Conservation (phyloP, 2,113 vertebrate species). For the Lycocorax pyrrhopterus region DNA sequence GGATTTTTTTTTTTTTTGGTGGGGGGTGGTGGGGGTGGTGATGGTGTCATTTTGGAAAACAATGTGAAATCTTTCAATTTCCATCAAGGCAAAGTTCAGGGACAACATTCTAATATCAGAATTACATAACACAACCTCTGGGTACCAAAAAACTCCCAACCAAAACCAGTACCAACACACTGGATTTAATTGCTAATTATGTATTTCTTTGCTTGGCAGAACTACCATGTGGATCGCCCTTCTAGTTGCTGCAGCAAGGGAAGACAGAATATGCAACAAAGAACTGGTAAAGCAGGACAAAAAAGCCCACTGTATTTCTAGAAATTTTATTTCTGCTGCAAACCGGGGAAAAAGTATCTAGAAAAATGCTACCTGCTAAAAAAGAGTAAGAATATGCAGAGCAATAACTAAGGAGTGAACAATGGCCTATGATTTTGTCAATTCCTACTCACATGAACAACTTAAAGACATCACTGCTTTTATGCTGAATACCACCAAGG, state of each 20-base stretch:
- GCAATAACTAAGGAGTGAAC: background rate
- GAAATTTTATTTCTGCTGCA: background rate
- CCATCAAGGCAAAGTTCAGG: background rate
- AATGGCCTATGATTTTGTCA: background rate
- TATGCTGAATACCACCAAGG: background rate
- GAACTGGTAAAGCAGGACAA: background rate
- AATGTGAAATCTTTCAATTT: background rate
- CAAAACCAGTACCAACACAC: background rate
- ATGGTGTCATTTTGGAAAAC: background rate
- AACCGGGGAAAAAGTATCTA: background rate
- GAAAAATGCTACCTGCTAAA: background rate
- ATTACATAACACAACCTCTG: background rate
- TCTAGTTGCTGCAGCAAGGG: background rate
- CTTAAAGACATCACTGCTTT: background rate
- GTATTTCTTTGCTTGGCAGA: background rate
- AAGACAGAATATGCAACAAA: background rate
- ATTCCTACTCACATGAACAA: background rate
- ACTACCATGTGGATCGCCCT: background rate
- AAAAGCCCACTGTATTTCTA: background rate
- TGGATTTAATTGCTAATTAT: background rate
- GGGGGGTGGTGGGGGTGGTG: fast-evolving
- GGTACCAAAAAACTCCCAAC: background rate
- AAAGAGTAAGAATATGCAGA: background rate
- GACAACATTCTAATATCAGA: background rate
- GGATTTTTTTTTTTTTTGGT: no score